Base-by-base conservation (phyloP, 1,140 invertebrate genomes). In the Hyposmocoma kahamanoa region DNA sequence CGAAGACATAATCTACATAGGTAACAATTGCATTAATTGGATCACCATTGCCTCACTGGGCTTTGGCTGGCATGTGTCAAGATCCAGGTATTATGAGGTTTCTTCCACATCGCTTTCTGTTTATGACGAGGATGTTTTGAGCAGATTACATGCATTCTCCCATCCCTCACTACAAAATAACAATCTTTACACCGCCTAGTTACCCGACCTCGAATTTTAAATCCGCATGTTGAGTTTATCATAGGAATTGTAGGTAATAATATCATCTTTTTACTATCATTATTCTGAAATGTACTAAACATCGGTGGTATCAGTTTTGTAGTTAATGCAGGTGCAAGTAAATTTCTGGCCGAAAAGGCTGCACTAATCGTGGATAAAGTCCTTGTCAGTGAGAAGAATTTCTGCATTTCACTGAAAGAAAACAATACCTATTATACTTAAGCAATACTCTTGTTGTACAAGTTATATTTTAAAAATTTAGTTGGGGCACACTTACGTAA, bases 111-210 rank as follows among this genome's bases (percentile, higher is more conserved):
- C 20, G 90, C 76, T 88, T 91, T 92, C 86, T 95, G 93, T 63
- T 96, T 96, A 62, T 96, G 94, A 43, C 93, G 84, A 26, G 91
- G 91, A 72, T 92, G 89, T 17, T 88, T 90, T 58, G 90, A 90
- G 64, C 95, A 96, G 42, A 93, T 90, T 36, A 94, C 90, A 80
- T 91, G 93, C 53, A 90, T 66, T 24, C 92, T 87, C 51, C 92
- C 89, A 67, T 94, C 87, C 45, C 90, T 81, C 30, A 87, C 83
- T 10, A 93, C 89, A 68, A 93, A 89, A 62, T 92, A 93, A 66
- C 95, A 96, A 59, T 92, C 91, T 74, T 91, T 92, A 67, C 94
- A 96, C 22, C 94, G 76, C 43, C 77, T 66, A 4, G 66, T 56
- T 20, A 83, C 67, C 10, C 59, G 59, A 15, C 82, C 82, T 51